phyloP scores from a whole-genome alignment of 2,113 vertebrate species.

The Sander lucioperca region DNA sequence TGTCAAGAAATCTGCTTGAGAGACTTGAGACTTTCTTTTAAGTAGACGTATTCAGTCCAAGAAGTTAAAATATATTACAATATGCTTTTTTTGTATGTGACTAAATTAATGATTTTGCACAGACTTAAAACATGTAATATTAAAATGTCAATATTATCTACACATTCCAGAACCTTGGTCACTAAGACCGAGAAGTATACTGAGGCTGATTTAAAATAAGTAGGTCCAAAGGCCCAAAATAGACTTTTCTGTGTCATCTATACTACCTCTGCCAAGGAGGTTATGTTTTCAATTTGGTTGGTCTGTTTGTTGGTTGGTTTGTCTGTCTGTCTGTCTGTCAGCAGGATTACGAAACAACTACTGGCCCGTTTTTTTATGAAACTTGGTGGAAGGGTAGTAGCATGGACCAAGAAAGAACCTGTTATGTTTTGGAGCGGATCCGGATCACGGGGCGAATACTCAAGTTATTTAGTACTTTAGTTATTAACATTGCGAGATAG shows the following conservation, averaged over 20 bases:
- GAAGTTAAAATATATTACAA: slow-evolving; percentile 1
- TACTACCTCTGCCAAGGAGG: too few species aligned
- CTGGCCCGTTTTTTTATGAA: too few species aligned
- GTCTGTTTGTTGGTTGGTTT: too few species aligned
- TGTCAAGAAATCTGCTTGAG: slow-evolving; percentile 21
- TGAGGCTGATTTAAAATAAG: not conserved
- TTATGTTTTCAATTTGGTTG: too few species aligned
- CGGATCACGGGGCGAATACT: too few species aligned
- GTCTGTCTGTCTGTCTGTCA: too few species aligned
- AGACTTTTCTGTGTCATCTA: not conserved
- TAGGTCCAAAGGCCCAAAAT: not conserved
- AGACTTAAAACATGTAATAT: not conserved
- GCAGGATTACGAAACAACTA: too few species aligned
- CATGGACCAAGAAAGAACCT: too few species aligned
- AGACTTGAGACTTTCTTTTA: slow-evolving; percentile 21
- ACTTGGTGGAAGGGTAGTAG: too few species aligned
- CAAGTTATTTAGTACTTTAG: too few species aligned
- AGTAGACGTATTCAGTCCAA: slow-evolving; percentile 32
- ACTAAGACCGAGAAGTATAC: not conserved
- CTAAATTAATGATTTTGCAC: not conserved
- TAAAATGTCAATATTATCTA: not conserved
- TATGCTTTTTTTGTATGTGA: not conserved
- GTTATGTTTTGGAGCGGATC: too few species aligned
- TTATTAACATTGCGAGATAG: too few species aligned
- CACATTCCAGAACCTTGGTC: not conserved